Evolutionary conservation across 1,140 invertebrate genomes (phyloP).

Genomic region (Campoletis sonorensis): DNA sequence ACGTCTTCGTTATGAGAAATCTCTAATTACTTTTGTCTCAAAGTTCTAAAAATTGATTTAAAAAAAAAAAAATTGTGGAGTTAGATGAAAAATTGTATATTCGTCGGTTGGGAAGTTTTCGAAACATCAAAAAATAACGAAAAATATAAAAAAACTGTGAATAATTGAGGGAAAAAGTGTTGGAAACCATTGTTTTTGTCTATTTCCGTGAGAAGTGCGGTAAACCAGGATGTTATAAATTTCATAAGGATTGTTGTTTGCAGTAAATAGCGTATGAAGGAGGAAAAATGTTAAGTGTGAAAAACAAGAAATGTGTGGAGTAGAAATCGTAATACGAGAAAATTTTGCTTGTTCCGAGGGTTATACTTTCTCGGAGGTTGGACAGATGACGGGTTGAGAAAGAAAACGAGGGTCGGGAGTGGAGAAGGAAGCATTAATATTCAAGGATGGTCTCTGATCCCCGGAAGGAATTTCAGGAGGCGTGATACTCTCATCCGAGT

Average conservation of each 20-base stretch:
- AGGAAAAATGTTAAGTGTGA: neutral
- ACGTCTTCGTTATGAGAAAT: too few relatives aligned
- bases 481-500: slow-evolving; percentile 55
- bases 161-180: too few relatives aligned
- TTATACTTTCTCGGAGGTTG: neutral
- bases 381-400: slow-evolving; percentile 2
- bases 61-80: too few relatives aligned
- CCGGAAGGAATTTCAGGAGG: slow-evolving; percentile 60
- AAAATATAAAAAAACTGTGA: neutral
- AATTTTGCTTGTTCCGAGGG: neutral
- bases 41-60: too few relatives aligned
- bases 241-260: neutral
- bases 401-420: neutral
- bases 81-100: too few relatives aligned
- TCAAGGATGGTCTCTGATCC: slow-evolving; percentile 57
- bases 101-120: too few relatives aligned
- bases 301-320: neutral
- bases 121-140: neutral
- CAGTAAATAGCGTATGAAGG: neutral
- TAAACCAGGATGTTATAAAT: too few relatives aligned
- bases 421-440: slow-evolving; percentile 63
- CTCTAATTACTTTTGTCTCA: too few relatives aligned
- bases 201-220: too few relatives aligned
- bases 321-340: slow-evolving; percentile 2
- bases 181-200: too few relatives aligned